Evolutionary conservation across 2,888 invertebrate genomes (phyloP), one percentile per base, ranked within the genome.

Genomic region (Blomia tropicalis): DNA sequence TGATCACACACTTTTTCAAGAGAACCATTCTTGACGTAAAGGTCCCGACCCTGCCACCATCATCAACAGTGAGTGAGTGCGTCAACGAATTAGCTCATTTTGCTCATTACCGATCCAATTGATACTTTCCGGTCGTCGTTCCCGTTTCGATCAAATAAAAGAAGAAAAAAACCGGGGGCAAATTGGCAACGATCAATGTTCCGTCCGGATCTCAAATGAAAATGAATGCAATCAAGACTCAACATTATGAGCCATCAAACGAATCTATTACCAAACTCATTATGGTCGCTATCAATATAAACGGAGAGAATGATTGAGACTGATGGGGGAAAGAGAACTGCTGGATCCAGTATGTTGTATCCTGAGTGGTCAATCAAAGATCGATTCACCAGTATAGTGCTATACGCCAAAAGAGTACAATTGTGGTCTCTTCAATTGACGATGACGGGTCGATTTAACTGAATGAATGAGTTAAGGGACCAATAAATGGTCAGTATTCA

Each of bases 241-340:
- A 47, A 14, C 51, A 47, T 47, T 47, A 47, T n/a, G 23, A 47
- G 27, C 51, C n/a, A 47, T 47, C 51, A 47, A 27, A 7, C 22
- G 51, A 47, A 47, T 47, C 51, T 47, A 47, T 47, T 47, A 47
- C 51, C 51, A 47, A 47, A 27, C 51, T 47, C 51, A 47, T 47
- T 47, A 47, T n/a, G 7, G n/a, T 22, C 7, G 51, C 51, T 47
- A n/a, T n/a, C n/a, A n/a, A n/a, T n/a, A n/a, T n/a, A n/a, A n/a
- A n/a, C n/a, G n/a, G n/a, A n/a, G n/a, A n/a, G n/a, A n/a, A n/a
- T n/a, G n/a, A n/a, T n/a, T n/a, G n/a, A n/a, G n/a, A n/a, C n/a
- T n/a, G n/a, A n/a, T n/a, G n/a, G n/a, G n/a, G 51, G 7, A 25
- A 19, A 11, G 51, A n/a, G 7, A 47, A 22, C 51, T 22, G 7